Evolutionary conservation across 2,113 vertebrate genomes (phyloP), one percentile per base, ranked within the genome.

Genomic region (Epinephelus fuscoguttatus): DNA sequence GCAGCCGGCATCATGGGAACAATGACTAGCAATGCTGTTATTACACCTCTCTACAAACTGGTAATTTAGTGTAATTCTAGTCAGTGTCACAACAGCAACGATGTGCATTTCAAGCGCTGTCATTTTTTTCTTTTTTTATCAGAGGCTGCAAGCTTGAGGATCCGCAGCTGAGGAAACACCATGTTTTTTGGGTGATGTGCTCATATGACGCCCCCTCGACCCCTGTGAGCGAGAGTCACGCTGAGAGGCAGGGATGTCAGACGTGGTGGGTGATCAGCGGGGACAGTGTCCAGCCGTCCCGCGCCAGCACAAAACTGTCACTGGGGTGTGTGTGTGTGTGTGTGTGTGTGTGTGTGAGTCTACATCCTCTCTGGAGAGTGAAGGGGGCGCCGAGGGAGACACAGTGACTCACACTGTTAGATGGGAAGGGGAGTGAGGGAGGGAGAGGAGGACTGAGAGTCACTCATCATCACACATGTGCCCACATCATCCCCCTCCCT

Each of bases 11-110:
- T 76, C 85, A 86, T 55, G 77, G 83, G 88, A 90, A 91, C 84
- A 57, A 57, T 50, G 74, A 77, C 56, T 52, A 78, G 82, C 78
- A 62, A 59, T 33, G 81, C 83, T 64, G 84, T 71, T 83, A 82
- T 90, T 80, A 87, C 84, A 81, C 86, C 84, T 87, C 76, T 50
- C 68, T 14, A 74, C 72, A 81, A 78, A 85, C 89, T 74, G 87
- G 80, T 79, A 82, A 91, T 91, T 89, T 88, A 78, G 74, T 82
- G 78, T 84, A 80, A 90, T 90, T 87, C 80, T 66, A 86, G 87
- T 88, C 84, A 61, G 87, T 89, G 91, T 91, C 88, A 90, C 86
- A 88, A 86, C 84, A 88, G 72, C 61, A 14, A 14, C 53, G 49
- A 86, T 83, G 84, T 66, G 59, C 84, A 86, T 88, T 88, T 92